Evolutionary conservation across 2,888 invertebrate genomes (phyloP), one percentile per base, ranked within the genome.

Genomic region (Agriopis leucophaearia): DNA sequence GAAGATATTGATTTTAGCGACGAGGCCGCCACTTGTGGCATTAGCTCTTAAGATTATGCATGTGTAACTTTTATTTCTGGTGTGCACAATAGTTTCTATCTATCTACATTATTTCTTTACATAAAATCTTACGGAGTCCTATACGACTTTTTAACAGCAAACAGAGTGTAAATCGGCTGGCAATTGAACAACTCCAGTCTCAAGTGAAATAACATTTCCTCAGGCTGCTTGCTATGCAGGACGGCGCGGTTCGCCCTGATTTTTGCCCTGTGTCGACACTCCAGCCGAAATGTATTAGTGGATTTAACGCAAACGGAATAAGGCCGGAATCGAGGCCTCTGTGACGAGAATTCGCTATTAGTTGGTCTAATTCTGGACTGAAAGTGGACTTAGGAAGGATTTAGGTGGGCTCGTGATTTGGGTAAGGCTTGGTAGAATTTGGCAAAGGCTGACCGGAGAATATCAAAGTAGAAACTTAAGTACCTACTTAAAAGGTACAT

Each of bases 231-330:
- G 87, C 88, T 93, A 94, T 94, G 89, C 94, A 87, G 88, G 86
- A 80, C 89, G 84, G 82, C 85, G 79, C 81, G 70, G 77, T 72
- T 75, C 78, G 87, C 85, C 87, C 89, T 92, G 93, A 94, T 94
- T 94, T 94, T 92, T 91, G 81, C 88, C 84, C 82, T 86, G 86
- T 86, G 91, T 90, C 91, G 89, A 86, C 92, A 88, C 84, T 80
- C 83, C 82, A 82, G 83, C 83, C 83, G 87, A 91, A 92, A 93
- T 92, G 90, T 92, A 92, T 92, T 92, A 92, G 91, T 88, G 80
- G 88, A 84, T 88, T 91, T 90, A 88, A 88, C 89, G 88, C 86
- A 86, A 84, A 84, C 88, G 80, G 85, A 89, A 88, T 89, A 86
- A 84, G 81, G 82, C 81, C 76, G 79, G 83, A 86, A 69, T 86